Percentiles rank a stretch among this genome's conserved stretches.
Conservation (phyloP, 2,113 vertebrate genomes). For the Fregata magnificens region DNA sequence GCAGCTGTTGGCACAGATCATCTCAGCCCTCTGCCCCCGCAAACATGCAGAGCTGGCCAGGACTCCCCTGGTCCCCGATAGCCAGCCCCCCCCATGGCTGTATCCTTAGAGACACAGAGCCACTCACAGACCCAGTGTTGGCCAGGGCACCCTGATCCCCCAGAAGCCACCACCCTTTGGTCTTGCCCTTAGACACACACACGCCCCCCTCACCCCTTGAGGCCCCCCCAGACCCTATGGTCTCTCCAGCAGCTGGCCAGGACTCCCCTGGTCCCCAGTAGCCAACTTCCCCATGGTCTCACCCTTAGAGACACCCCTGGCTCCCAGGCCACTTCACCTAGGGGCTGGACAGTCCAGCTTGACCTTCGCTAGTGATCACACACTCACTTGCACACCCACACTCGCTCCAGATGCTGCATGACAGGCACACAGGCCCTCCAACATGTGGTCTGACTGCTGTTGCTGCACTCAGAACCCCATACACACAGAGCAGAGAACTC, state of each 20-base stretch:
- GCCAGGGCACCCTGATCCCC: neutral
- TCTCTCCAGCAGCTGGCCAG: neutral
- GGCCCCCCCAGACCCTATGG: too few species aligned
- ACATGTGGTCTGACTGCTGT: neutral
- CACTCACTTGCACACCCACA: neutral
- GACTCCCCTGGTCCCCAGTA: neutral
- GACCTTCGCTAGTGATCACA: neutral
- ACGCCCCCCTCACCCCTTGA: neutral
- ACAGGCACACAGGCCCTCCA: rapidly evolving
- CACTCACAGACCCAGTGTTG: neutral
- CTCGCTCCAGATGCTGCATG: neutral
- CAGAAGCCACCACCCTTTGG: neutral
- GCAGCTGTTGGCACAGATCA: neutral
- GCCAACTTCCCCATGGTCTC: neutral
- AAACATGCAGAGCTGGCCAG: neutral
- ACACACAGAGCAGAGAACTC: neutral
- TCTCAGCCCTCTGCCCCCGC: neutral
- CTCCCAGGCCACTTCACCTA: neutral
- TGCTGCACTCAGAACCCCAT: neutral
- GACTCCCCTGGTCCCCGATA: neutral
- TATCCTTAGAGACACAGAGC: neutral
- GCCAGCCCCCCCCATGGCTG: neutral
- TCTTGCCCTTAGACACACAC: neutral
- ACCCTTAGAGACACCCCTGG: neutral
- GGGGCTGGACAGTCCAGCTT: neutral